These are phyloP conservation scores for Saccopteryx leptura DNA, from an alignment of 2,113 vertebrate species.

Conservation along the genomic window DNA sequence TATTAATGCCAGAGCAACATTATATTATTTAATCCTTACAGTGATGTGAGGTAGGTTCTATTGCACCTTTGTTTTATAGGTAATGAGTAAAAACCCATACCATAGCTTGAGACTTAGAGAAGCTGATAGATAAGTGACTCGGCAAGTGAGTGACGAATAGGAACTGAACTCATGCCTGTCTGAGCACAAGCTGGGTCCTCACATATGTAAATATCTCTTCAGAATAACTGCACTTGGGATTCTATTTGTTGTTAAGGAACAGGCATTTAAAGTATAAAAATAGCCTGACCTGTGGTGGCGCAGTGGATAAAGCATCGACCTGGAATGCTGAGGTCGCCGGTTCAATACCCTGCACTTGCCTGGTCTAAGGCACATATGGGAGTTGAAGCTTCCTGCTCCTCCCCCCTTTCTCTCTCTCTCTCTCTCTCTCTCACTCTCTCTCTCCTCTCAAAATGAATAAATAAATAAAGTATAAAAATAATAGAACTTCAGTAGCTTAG, in stretches of 20 bases:
- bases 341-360: too few relatives aligned
- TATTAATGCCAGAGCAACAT: neutral
- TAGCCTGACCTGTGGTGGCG: neutral
- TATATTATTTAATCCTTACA: neutral
- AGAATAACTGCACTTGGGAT: neutral
- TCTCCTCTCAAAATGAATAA: too few relatives aligned
- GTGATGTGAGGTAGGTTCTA: neutral
- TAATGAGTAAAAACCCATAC: neutral
- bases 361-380: too few relatives aligned
- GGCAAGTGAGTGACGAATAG: neutral
- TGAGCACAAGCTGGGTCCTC: neutral
- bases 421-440: too few relatives aligned
- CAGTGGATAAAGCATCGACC: too few relatives aligned
- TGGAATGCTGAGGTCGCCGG: too few relatives aligned
- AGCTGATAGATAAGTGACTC: neutral
- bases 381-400: too few relatives aligned
- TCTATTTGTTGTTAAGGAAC: neutral
- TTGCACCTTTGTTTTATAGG: neutral
- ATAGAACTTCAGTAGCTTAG: neutral
- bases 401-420: too few relatives aligned
- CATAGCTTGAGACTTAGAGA: neutral
- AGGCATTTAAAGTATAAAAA: constrained; percentile 4
- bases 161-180: neutral
- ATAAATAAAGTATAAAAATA: neutral
- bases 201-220: neutral